phyloP scores from a whole-genome alignment of 30 jellyfish, hydroid and myxozoan species.

The Catostylus mosaicus region DNA sequence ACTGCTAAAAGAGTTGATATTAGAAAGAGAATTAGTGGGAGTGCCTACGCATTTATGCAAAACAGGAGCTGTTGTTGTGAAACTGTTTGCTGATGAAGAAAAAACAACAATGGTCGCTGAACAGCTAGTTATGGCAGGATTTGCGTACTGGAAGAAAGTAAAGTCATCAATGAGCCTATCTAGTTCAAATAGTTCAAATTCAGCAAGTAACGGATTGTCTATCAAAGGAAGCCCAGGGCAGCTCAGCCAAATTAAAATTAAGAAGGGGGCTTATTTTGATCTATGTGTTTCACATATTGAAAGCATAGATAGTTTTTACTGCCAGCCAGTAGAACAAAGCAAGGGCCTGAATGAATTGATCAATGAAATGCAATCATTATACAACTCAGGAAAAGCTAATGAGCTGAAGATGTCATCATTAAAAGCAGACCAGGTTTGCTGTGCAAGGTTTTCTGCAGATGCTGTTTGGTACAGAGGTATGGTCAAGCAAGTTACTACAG shows the following conservation, averaged over 20 bases:
- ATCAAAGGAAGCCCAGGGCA: constrained; percentile 42
- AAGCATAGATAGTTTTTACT: constrained; percentile 54
- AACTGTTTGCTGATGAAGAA: constrained; percentile 67
- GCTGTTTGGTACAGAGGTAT: constrained; percentile 85
- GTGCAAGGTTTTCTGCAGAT: constrained; percentile 92
- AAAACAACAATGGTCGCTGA: constrained; percentile 73
- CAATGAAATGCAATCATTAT: constrained; percentile 63
- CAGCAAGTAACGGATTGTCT: constrained; percentile 52
- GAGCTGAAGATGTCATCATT: background rate
- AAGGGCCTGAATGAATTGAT: constrained; percentile 49
- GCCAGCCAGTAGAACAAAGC: constrained; percentile 71
- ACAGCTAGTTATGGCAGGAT: constrained; percentile 88
- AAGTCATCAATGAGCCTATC: constrained; percentile 37
- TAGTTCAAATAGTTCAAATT: constrained; percentile 48
- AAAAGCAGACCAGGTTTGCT: constrained; percentile 62
- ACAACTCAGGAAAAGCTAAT: constrained; percentile 17
- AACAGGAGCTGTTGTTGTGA: constrained; percentile 60
- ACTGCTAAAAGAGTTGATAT: constrained; percentile 75
- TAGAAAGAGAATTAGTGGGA: constrained; percentile 82
- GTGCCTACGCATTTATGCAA: constrained; percentile 70
- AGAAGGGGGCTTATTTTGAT: constrained; percentile 49
- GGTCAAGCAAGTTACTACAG: constrained; percentile 26
- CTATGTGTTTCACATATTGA: constrained; percentile 64
- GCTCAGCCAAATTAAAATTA: constrained; percentile 6
- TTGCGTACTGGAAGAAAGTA: constrained; percentile 63